These are phyloP conservation scores for Urophycis tenuis DNA, from an alignment of 2,797 vertebrate genomes.

Conservation along the genomic window DNA sequence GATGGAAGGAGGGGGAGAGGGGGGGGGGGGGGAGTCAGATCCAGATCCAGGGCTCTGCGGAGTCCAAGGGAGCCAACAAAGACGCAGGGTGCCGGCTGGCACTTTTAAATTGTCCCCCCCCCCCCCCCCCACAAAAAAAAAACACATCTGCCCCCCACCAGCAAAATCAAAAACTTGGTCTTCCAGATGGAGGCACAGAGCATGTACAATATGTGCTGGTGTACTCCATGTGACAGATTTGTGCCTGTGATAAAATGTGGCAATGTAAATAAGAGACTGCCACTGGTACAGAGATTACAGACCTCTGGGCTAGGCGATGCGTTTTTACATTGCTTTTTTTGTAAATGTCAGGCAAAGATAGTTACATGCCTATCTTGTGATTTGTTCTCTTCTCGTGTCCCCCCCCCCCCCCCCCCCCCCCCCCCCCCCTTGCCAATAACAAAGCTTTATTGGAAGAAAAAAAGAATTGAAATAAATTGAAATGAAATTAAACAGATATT, in stretches of 20 bases:
- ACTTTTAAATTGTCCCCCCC: too few species aligned
- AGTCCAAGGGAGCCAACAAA: too few species aligned
- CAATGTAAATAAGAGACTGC: constrained; percentile 13
- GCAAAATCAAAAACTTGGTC: constrained; percentile 58
- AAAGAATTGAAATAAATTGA: neutral
- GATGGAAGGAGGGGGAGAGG: constrained; percentile 50
- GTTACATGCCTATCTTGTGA: neutral
- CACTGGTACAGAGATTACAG: neutral
- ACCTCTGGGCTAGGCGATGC: neutral
- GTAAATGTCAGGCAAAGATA: constrained; percentile 15
- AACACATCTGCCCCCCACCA: constrained; percentile 61
- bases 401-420: too few species aligned
- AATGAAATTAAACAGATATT: neutral
- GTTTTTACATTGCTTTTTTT: constrained; percentile 22
- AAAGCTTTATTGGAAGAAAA: neutral
- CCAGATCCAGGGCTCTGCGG: neutral
- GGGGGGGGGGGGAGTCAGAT: neutral
- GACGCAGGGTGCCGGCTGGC: too few species aligned
- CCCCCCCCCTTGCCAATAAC: neutral
- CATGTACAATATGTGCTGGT: constrained; percentile 55
- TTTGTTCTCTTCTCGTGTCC: too few species aligned
- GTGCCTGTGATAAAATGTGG: constrained; percentile 28
- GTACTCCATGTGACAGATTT: constrained; percentile 38
- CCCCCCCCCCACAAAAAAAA: too few species aligned
- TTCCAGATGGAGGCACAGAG: constrained; percentile 65